Base-by-base conservation (phyloP, 2,888 invertebrate genomes). In the Amblyjoppa proteus region DNA sequence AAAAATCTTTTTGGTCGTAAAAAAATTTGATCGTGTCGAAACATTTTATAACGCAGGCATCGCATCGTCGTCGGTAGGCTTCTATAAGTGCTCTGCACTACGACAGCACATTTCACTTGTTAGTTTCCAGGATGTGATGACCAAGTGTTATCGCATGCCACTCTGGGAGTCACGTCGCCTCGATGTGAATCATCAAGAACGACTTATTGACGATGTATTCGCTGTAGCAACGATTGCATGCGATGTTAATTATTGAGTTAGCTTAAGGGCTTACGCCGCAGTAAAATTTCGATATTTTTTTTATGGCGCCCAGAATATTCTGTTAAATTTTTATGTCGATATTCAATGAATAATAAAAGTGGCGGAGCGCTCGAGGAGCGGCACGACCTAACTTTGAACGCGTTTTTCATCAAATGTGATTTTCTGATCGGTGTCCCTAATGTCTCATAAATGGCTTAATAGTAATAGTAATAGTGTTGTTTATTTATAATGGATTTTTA, bases 61-160 rank as follows among this genome's bases (percentile, higher is more conserved):
- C 20, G 5, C 13, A 20, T 76, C 76, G 13, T 20, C 51, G 7
- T 25, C 20, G 49, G 9, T 76, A n/a, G 76, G 76, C 41, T 76
- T 38, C 34, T 76, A 49, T 9, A 76, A 66, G 41, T 76, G 76
- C 25, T 68, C 66, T 3, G 68, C 45, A 2, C 34, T 76, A 28
- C 3, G 41, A n/a, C 11, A 41, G 28, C 16, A 70, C 38, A 4
- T 38, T 7, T 28, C 28, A 0, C 4, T 70, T 4, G 70, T 70
- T 51, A 38, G 51, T 25, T 28, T 41, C 38, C 41, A 70, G 11
- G 41, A 70, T 41, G 41, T 70, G 7, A 20, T n/a, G 38, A 70
- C 70, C 38, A 70, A 70, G 41, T 70, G 70, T 31, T 68, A 68
- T 68, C 70, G 45, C 25, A 70, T 70, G 70, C 70, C 49, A 16